Percentiles rank a stretch among this genome's conserved stretches.
Evolutionary conservation across 30 jellyfish, hydroid and myxozoan species (phyloP).

Genomic region (Pseudorhiza aurosa): DNA sequence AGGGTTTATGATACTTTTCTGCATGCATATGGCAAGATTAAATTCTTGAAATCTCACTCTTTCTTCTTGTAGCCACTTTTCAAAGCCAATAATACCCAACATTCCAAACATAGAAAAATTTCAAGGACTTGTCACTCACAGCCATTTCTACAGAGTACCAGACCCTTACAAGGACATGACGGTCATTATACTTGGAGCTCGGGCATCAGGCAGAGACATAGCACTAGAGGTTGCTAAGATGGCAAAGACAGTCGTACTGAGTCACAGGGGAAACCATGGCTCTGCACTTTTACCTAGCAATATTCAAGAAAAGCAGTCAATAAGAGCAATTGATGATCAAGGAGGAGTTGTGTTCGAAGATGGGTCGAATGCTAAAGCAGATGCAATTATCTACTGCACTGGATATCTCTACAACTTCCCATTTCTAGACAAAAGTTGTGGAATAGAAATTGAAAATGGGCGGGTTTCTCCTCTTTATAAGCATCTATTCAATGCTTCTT

Average conservation of each 20-base stretch:
- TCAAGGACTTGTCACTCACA: slow-evolving; percentile 67
- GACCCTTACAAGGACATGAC: slow-evolving; percentile 51
- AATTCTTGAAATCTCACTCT: no score
- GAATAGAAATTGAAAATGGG: slow-evolving; percentile 27
- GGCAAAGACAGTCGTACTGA: slow-evolving; percentile 44
- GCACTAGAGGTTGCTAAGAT: slow-evolving; percentile 64
- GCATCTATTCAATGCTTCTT: slow-evolving; percentile 63
- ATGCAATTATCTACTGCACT: slow-evolving; percentile 74
- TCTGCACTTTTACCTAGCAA: slow-evolving; percentile 32
- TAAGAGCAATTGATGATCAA: slow-evolving; percentile 17
- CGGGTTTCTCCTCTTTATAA: slow-evolving; percentile 74
- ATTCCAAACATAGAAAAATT: slow-evolving; percentile 53
- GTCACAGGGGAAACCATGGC: slow-evolving; percentile 62
- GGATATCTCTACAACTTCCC: slow-evolving; percentile 79
- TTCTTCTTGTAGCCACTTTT: slow-evolving; percentile 56
- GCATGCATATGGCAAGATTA: no score
- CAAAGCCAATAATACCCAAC: slow-evolving; percentile 62
- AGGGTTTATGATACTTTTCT: no score
- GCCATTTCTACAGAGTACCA: slow-evolving; percentile 81
- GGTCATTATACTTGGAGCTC: slow-evolving; percentile 73
- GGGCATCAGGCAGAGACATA: slow-evolving; percentile 91
- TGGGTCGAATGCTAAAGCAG: slow-evolving; percentile 54
- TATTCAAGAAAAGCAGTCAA: slow-evolving; percentile 43
- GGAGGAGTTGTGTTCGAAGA: slow-evolving; percentile 68
- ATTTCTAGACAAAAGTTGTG: slow-evolving; percentile 61